phyloP scores from a whole-genome alignment of 2,888 invertebrate species.

The Microplitis manilae region DNA sequence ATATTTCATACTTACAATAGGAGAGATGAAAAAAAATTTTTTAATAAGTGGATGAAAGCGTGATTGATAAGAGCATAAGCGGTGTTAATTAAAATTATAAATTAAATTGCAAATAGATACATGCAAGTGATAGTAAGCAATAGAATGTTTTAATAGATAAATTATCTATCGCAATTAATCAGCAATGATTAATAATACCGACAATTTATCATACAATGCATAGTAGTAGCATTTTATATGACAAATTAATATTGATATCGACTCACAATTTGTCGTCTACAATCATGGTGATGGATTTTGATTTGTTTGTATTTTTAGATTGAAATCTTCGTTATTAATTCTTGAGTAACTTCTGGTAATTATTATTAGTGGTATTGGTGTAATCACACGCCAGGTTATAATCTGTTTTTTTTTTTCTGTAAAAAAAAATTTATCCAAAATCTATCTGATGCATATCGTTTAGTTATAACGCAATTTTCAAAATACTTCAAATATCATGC shows the following conservation, averaged over 20 bases:
- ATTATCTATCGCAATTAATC: background rate
- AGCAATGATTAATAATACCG: background rate
- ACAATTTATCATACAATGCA: background rate
- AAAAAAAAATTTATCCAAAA: background rate
- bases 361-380: background rate
- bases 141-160: background rate
- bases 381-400: background rate
- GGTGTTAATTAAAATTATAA: background rate
- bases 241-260: constrained; percentile 23
- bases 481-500: background rate
- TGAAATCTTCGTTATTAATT: background rate
- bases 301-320: constrained; percentile 39
- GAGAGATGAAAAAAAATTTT: background rate
- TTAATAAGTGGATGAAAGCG: background rate
- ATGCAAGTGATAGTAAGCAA: background rate
- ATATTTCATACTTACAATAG: background rate
- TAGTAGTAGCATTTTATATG: constrained; percentile 4
- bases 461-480: background rate
- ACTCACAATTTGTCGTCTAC: constrained; percentile 71
- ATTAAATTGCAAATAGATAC: background rate
- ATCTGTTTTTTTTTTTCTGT: background rate
- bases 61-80: background rate
- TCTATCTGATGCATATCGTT: background rate
- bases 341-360: constrained; percentile 6
- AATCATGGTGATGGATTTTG: constrained; percentile 67